Percentiles rank a stretch among this genome's conserved stretches.
Conservation (phyloP, 2,113 vertebrate species). For the Saimiri boliviensis region DNA sequence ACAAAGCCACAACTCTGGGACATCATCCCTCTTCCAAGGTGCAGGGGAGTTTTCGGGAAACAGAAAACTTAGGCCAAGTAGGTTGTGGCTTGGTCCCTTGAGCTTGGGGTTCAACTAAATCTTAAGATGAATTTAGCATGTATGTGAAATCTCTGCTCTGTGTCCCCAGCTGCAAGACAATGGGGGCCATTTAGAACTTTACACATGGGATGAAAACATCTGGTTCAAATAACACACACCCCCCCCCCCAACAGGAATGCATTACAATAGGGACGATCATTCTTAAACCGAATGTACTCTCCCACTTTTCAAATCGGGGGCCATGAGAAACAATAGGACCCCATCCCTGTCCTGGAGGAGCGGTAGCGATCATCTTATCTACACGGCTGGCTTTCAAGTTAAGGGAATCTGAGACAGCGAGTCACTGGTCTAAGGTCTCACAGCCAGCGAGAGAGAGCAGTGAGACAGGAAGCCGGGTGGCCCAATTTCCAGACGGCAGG, state of each 20-base stretch:
- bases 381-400: background rate
- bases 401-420: background rate
- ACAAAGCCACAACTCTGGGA: background rate
- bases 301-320: background rate
- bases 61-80: background rate
- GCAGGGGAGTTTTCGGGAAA: background rate
- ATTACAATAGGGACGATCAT: background rate
- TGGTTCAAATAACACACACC: slow-evolving; percentile 66
- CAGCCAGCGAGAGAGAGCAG: background rate
- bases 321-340: background rate
- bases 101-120: slow-evolving; percentile 49
- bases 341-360: background rate
- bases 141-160: slow-evolving; percentile 37
- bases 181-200: slow-evolving; percentile 69
- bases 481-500: background rate
- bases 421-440: background rate
- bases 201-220: slow-evolving; percentile 63
- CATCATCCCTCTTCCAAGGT: background rate
- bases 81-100: background rate
- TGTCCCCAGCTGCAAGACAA: slow-evolving; percentile 69
- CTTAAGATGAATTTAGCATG: slow-evolving; percentile 43
- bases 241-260: background rate
- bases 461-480: background rate
- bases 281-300: background rate
- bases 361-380: background rate